Conservation (phyloP, 2,888 invertebrate genomes). For the Cephus runcator region DNA sequence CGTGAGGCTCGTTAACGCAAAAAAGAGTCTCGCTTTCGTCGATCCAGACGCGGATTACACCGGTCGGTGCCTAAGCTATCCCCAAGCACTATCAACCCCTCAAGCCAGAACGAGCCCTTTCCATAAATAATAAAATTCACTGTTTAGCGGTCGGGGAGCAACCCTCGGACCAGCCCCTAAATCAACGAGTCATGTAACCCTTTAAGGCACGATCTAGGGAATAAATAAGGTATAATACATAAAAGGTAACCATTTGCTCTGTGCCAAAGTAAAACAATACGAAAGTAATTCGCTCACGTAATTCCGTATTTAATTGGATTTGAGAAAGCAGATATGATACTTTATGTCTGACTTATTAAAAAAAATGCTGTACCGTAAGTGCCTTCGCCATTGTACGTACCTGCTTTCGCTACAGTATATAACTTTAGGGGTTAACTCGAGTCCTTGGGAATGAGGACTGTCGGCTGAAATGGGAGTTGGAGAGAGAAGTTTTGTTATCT, state of each 20-base stretch:
- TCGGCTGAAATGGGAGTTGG: background rate
- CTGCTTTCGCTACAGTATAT: background rate
- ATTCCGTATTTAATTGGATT: background rate
- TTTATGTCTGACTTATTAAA: background rate
- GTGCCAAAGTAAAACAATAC: no score
- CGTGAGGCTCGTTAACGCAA: background rate
- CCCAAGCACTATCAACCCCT: background rate
- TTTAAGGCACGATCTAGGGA: background rate
- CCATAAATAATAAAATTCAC: background rate
- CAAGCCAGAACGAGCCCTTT: background rate
- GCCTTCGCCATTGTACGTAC: background rate
- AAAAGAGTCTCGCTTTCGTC: background rate
- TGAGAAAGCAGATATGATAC: background rate
- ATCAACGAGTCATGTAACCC: background rate
- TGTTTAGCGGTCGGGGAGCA: background rate
- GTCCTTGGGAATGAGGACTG: background rate
- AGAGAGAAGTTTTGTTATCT: constrained; percentile 48
- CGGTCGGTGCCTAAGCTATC: background rate
- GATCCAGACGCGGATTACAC: background rate
- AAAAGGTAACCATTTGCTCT: background rate
- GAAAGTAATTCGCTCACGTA: background rate
- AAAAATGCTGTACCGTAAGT: background rate
- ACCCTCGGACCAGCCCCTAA: background rate
- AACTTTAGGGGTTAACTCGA: background rate
- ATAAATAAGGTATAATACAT: background rate